A percentile compares a stretch with the other conserved stretches of the same genome.
These are phyloP conservation scores for Tiliqua scincoides DNA, from an alignment of 2,113 vertebrate species.

Conservation along the genomic window DNA sequence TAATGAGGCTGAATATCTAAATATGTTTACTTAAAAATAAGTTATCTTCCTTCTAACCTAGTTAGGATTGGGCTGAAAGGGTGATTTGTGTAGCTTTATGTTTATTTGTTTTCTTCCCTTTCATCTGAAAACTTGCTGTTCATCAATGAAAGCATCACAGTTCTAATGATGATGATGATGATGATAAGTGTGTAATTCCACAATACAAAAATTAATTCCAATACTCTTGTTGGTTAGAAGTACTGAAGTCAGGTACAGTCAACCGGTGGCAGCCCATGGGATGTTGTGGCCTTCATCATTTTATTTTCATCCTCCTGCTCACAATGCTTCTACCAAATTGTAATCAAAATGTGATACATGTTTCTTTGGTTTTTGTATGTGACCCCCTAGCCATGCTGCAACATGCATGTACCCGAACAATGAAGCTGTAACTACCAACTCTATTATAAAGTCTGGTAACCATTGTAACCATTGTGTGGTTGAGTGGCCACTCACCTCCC, in stretches of 20 bases:
- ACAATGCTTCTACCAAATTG: neutral
- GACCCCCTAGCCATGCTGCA: no score
- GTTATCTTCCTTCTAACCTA: neutral
- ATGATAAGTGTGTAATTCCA: neutral
- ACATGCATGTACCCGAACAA: no score
- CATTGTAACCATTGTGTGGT: no score
- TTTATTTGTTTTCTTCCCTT: neutral
- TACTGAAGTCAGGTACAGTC: neutral
- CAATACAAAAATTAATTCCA: neutral
- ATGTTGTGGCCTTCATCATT: neutral
- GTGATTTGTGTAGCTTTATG: neutral
- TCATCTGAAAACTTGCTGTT: constrained; percentile 47
- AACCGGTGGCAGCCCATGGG: neutral
- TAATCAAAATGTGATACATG: neutral
- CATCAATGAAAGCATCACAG: constrained; percentile 51
- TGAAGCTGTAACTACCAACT: no score
- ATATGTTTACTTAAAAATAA: neutral
- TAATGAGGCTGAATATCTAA: neutral
- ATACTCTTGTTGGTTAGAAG: neutral
- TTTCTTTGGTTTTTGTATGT: neutral
- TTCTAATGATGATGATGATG: neutral
- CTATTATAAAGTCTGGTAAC: no score
- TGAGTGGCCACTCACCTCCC: no score
- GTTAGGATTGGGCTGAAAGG: neutral
- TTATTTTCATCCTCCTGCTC: neutral